Evolutionary conservation across 2,113 vertebrate genomes (phyloP).

Genomic region (Megalops atlanticus): DNA sequence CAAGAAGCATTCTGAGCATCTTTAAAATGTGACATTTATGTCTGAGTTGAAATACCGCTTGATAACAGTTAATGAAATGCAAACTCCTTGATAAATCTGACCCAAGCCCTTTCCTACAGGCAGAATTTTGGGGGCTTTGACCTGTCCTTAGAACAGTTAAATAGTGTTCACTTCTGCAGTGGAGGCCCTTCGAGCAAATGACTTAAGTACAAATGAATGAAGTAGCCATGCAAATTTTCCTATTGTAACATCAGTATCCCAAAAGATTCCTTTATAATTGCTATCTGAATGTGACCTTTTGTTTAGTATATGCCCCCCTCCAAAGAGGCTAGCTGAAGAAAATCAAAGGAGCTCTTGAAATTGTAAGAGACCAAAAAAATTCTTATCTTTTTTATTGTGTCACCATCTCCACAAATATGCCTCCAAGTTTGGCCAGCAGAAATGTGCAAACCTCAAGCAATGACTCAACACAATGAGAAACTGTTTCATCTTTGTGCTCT

Average conservation of each 20-base stretch:
- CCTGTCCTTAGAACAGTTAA: not conserved
- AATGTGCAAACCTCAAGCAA: not conserved
- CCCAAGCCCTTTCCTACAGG: not conserved
- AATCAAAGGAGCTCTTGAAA: constrained; percentile 20
- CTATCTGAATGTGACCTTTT: not conserved
- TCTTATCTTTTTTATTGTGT: not conserved
- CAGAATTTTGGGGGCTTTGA: not conserved
- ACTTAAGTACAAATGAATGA: not conserved
- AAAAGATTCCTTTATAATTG: not conserved
- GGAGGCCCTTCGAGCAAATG: not conserved
- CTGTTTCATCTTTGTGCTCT: not conserved
- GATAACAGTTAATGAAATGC: not conserved
- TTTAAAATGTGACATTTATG: not conserved
- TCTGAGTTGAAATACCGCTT: not conserved
- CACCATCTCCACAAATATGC: constrained; percentile 1
- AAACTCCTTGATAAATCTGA: not conserved
- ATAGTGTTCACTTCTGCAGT: not conserved
- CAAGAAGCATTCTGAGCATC: too few species aligned
- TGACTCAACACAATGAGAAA: not conserved
- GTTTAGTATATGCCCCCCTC: not conserved
- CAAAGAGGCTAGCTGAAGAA: not conserved
- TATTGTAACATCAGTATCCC: not conserved
- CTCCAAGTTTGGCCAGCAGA: not conserved
- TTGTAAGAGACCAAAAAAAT: not conserved
- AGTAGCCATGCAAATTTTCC: not conserved